Percentiles rank a stretch among this genome's conserved stretches.
These are phyloP conservation scores for Pantherophis vulpinus DNA, from an alignment of 2,797 vertebrate genomes.

Conservation along the genomic window DNA sequence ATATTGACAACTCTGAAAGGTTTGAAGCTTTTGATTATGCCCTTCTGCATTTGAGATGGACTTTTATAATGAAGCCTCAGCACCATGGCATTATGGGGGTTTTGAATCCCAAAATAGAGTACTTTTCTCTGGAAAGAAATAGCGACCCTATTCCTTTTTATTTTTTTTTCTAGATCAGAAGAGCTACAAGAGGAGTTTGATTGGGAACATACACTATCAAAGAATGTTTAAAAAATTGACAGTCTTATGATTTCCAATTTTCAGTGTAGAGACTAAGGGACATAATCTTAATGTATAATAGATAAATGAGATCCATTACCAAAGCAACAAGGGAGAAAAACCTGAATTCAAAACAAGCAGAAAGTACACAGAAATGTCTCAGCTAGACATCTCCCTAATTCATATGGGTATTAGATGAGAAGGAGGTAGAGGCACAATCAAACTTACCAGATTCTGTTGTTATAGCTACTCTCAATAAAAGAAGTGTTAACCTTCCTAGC, in stretches of 20 bases:
- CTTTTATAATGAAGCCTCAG: neutral
- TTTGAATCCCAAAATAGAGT: neutral
- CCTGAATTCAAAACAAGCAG: neutral
- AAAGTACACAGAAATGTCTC: neutral
- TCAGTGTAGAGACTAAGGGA: neutral
- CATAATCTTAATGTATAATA: neutral
- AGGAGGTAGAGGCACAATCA: neutral
- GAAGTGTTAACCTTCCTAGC: neutral
- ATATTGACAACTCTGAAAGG: neutral
- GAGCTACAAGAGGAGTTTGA: neutral
- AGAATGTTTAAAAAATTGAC: neutral
- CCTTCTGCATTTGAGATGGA: neutral
- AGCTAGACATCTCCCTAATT: neutral
- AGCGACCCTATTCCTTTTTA: neutral
- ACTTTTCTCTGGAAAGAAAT: neutral
- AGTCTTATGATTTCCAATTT: neutral
- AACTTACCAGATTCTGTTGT: neutral
- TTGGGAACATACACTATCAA: neutral
- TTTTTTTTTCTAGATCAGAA: neutral
- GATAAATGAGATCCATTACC: neutral
- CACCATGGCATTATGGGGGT: neutral
- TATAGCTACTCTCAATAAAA: neutral
- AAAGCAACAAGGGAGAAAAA: neutral
- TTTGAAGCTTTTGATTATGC: neutral
- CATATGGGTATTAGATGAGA: neutral